phyloP scores from a whole-genome alignment of 2,888 invertebrate genomes.

The Drosophila koepferae region DNA sequence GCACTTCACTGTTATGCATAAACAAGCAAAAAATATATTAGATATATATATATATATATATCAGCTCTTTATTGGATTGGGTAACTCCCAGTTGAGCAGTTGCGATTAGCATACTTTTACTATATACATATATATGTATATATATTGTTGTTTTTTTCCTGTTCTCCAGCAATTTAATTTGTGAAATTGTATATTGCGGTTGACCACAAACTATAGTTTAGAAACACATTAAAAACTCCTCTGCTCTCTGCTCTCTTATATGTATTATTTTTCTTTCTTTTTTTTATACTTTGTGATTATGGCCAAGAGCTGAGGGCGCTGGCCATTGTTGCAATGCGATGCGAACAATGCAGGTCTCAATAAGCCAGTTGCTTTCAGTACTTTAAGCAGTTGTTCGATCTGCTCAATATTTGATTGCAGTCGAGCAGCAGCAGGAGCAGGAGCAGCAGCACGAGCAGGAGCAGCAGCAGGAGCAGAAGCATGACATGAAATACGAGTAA shows the following conservation, averaged over 20 bases:
- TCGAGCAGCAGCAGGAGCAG: neutral
- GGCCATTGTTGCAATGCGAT: neutral
- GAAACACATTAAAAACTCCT: neutral
- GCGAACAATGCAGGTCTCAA: neutral
- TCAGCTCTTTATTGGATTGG: too few species aligned
- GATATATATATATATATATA: too few species aligned
- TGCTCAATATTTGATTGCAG: constrained; percentile 22
- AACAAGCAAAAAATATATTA: too few species aligned
- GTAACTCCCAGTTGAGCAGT: too few species aligned
- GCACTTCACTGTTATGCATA: too few species aligned
- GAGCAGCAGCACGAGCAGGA: neutral
- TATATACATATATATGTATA: too few species aligned
- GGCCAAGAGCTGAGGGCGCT: neutral
- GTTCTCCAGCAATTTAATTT: neutral
- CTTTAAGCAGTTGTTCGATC: constrained; percentile 8
- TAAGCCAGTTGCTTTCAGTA: neutral
- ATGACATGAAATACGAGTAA: constrained; percentile 2
- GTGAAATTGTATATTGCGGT: constrained; percentile 1
- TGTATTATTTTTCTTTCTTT: neutral
- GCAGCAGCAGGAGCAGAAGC: neutral
- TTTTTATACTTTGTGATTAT: neutral
- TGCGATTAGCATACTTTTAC: too few species aligned
- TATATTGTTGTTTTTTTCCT: neutral
- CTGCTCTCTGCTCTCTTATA: neutral
- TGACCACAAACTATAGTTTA: neutral